Conservation (phyloP, 2,113 vertebrate genomes). For the Tupaia tana region DNA sequence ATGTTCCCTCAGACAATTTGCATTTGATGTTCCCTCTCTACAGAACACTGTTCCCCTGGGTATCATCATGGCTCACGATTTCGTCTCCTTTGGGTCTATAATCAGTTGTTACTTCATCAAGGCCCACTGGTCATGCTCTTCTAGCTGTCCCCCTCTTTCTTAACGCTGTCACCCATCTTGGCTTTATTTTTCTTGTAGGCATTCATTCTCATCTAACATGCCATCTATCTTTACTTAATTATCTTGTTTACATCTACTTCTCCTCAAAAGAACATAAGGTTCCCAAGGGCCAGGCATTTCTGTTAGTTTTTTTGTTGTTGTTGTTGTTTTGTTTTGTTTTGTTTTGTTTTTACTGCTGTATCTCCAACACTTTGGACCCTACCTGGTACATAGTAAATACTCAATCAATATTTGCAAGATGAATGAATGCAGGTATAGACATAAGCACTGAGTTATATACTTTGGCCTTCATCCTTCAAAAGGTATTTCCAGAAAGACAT, state of each 20-base stretch:
- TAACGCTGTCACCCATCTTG: not conserved
- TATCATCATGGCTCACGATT: not conserved
- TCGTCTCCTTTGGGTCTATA: not conserved
- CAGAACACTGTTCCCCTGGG: not conserved
- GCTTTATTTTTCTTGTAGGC: not conserved
- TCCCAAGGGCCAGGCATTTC: not conserved
- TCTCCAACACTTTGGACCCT: not conserved
- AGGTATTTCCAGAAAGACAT: not conserved
- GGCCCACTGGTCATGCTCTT: not conserved
- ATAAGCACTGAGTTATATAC: not conserved
- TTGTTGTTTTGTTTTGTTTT: too few species aligned
- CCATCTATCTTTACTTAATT: not conserved
- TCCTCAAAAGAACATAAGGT: not conserved
- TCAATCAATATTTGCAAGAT: not conserved
- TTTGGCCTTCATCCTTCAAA: not conserved
- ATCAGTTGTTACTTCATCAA: not conserved
- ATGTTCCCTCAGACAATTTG: not conserved
- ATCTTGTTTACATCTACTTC: not conserved
- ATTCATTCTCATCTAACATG: not conserved
- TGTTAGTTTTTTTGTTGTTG: not conserved
- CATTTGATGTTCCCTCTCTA: not conserved
- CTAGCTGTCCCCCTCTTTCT: not conserved
- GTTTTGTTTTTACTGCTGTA: not conserved
- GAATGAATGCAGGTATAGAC: not conserved
- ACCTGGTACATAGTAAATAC: not conserved